Percentiles rank a stretch among this genome's conserved stretches.
Conservation (phyloP, 2,113 vertebrate species). For the Eubucco bourcierii region DNA sequence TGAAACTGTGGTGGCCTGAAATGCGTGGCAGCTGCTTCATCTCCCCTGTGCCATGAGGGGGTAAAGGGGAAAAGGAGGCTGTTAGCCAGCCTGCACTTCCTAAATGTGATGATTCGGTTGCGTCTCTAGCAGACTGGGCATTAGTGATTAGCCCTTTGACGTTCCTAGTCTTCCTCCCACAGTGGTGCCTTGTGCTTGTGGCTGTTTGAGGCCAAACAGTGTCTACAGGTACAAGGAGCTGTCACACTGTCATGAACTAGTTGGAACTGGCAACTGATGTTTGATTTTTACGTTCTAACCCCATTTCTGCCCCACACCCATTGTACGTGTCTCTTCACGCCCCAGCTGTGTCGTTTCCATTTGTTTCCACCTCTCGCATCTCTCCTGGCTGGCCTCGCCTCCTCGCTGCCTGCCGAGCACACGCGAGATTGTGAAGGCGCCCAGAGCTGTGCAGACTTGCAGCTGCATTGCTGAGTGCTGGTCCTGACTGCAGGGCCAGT, state of each 20-base stretch:
- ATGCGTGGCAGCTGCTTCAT: accelerated
- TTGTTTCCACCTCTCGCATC: background rate
- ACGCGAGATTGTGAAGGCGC: background rate
- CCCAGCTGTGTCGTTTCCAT: conserved; percentile 40
- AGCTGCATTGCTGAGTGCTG: accelerated
- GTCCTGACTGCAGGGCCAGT: background rate
- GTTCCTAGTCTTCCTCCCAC: background rate
- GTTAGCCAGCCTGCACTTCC: background rate
- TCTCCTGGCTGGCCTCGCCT: background rate
- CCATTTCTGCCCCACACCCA: accelerated
- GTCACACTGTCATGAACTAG: background rate
- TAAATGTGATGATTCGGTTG: background rate
- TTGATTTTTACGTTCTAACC: background rate
- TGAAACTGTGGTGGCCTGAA: background rate
- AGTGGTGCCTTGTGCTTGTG: background rate
- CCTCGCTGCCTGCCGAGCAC: background rate
- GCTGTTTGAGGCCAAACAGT: background rate
- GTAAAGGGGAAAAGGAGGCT: background rate
- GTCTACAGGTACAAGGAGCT: background rate
- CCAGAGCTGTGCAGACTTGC: background rate
- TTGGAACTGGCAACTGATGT: conserved; percentile 7
- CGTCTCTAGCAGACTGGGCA: background rate
- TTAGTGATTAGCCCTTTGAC: background rate
- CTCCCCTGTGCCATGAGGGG: background rate
- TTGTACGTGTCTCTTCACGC: background rate